Percentiles rank a stretch among this genome's conserved stretches.
These are phyloP conservation scores for Tanaodytes sp. DNA, from an alignment of 2,888 invertebrate species.

Conservation along the genomic window DNA sequence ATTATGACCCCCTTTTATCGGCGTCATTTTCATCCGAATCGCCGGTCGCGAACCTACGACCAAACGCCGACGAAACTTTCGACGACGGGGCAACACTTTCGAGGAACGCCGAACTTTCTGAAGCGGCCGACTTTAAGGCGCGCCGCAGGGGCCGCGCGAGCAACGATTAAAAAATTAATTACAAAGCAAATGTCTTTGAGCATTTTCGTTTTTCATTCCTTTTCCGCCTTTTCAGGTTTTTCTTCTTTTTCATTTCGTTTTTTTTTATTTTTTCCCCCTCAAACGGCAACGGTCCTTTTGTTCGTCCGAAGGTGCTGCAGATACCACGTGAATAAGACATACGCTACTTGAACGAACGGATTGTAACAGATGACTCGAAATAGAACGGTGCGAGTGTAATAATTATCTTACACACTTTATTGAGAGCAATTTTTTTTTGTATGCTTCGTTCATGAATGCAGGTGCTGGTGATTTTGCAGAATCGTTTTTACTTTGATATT, in stretches of 20 bases:
- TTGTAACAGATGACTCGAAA: background rate
- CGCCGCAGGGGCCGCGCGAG: slow-evolving; percentile 27
- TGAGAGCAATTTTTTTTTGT: slow-evolving; percentile 6
- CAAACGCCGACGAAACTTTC: slow-evolving; percentile 25
- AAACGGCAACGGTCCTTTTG: slow-evolving; percentile 7
- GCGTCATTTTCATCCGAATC: slow-evolving; percentile 15
- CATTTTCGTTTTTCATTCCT: slow-evolving; percentile 18
- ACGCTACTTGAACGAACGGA: background rate
- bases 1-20: slow-evolving; percentile 25
- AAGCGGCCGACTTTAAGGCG: slow-evolving; percentile 30
- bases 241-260: no score
- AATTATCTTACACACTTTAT: slow-evolving; percentile 8
- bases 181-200: slow-evolving; percentile 32
- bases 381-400: slow-evolving; percentile 1
- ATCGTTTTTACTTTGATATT: no score
- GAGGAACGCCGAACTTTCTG: slow-evolving; percentile 24
- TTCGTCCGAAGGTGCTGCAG: background rate
- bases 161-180: slow-evolving; percentile 45
- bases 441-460: no score
- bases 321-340: slow-evolving; percentile 21
- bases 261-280: no score
- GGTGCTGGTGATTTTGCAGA: no score
- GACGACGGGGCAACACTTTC: slow-evolving; percentile 10
- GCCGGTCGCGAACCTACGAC: background rate
- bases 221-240: background rate